Conservation (phyloP, 2,113 vertebrate species). For the Dicerorhinus sumatrensis region DNA sequence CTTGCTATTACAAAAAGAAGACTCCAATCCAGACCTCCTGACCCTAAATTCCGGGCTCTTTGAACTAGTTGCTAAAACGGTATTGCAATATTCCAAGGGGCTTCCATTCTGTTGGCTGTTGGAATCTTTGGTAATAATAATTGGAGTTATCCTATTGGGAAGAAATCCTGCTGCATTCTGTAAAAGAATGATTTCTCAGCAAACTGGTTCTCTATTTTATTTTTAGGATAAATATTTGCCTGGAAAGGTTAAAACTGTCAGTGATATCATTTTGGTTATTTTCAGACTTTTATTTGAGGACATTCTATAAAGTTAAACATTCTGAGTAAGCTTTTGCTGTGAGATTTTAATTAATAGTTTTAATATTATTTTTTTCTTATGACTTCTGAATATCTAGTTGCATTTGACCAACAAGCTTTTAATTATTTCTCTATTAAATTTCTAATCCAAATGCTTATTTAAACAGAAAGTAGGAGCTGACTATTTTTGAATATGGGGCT, state of each 20-base stretch:
- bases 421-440: conserved; percentile 31
- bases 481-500: not conserved
- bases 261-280: conserved; percentile 44
- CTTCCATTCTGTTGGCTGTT: not conserved
- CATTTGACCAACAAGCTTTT: not conserved
- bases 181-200: conserved; percentile 42
- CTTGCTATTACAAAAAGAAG: not conserved
- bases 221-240: conserved; percentile 32
- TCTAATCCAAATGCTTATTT: conserved; percentile 1
- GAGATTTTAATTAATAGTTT: conserved; percentile 55
- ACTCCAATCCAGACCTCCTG: not conserved
- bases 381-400: not conserved
- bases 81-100: not conserved
- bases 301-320: conserved; percentile 34
- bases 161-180: not conserved
- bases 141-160: conserved; percentile 34
- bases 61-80: not conserved
- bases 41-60: conserved; percentile 20
- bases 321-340: conserved; percentile 8
- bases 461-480: not conserved
- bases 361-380: conserved; percentile 8
- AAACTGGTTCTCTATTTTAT: conserved; percentile 29
- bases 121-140: conserved; percentile 14
- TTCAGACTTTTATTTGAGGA: conserved; percentile 1
- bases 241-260: conserved; percentile 49